Conservation (phyloP, 1,140 invertebrate species). For the Brachionus plicatilis region DNA sequence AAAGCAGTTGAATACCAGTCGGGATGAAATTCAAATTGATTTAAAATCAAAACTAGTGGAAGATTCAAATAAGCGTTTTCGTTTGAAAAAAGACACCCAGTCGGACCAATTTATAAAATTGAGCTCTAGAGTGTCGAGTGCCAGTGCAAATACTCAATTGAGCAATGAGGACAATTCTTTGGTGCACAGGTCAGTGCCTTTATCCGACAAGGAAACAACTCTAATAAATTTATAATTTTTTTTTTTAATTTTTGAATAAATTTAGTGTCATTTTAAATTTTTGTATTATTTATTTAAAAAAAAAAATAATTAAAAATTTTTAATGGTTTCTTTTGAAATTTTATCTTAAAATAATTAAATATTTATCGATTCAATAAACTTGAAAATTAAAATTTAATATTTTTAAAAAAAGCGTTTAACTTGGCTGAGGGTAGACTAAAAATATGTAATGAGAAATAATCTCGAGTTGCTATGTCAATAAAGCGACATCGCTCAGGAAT, state of each 20-base stretch:
- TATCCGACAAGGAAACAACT: background rate
- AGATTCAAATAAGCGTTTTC: background rate
- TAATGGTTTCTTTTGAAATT: background rate
- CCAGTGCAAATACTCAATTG: background rate
- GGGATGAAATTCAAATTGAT: background rate
- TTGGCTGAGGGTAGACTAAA: background rate
- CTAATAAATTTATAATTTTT: background rate
- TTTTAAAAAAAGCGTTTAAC: background rate
- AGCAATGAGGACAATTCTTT: background rate
- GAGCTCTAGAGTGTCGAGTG: background rate
- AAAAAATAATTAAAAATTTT: background rate
- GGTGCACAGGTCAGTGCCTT: background rate
- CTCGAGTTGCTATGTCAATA: slow-evolving; percentile 23
- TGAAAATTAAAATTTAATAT: background rate
- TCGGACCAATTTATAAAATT: background rate
- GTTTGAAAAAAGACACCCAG: background rate
- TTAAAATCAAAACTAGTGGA: background rate
- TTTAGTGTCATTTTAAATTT: background rate
- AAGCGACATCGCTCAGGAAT: background rate
- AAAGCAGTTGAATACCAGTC: background rate
- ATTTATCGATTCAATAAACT: slow-evolving; percentile 10
- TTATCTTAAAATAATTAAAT: background rate
- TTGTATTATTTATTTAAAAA: background rate
- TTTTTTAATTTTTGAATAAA: background rate
- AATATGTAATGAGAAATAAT: background rate